Evolutionary conservation across 2,797 vertebrate species (phyloP), one percentile per base, ranked within the genome.

Genomic region (Enteromius paludinosus): DNA sequence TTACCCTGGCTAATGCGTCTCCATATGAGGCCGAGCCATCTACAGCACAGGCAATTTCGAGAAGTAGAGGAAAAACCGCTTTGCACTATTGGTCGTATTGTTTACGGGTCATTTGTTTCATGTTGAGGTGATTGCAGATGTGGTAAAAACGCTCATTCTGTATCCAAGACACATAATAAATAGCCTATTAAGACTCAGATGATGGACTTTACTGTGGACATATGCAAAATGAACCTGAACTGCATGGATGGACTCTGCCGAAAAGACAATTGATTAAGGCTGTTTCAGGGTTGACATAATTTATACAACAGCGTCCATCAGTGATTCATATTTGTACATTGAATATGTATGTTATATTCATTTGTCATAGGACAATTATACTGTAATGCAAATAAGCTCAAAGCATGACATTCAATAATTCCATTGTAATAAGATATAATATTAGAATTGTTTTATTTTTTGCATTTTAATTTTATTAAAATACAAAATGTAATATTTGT

Each of bases 31-130:
- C 47, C 30, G 66, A 83, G 68, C 62, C 69, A 85, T 74, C 17
- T 35, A 56, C 0, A 1, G 45, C 15, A 66, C 0, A 17, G 30
- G 54, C 52, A 35, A 64, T 81, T 82, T 33, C 38, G 54, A 68
- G 72, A 65, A 79, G 70, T 38, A 30, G 56, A 66, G 65, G 61
- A 56, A 56, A 68, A 79, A 68, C 14, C 35, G 33, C 72, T 81
- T 79, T 82, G 38, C 41, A 71, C 75, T 64, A 73, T 79, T 84
- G 66, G 76, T 78, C 33, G 78, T 23, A 83, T 84, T 78, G 84
- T 85, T 89, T 85, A 81, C 65, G 30, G 85, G 70, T 74, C 81
- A 84, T 84, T 75, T 71, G 66, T 28, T 47, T 70, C 83, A 82
- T 30, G 62, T 83, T 41, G 72, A 83, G 72, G 49, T 78, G 83